Evolutionary conservation across 2,113 vertebrate genomes (phyloP).

Genomic region (Microtus montanus): DNA sequence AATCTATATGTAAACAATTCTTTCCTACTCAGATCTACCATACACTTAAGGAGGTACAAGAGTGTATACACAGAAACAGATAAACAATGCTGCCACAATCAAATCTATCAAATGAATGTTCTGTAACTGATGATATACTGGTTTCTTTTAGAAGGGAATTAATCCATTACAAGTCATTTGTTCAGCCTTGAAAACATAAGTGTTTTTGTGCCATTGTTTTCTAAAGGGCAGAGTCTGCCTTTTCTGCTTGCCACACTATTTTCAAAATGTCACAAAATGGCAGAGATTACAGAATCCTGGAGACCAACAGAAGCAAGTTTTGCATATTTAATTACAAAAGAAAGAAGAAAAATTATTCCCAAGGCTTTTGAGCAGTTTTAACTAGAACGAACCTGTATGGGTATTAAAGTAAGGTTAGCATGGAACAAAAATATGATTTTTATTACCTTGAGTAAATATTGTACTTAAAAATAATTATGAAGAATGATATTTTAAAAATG

Average conservation of each 20-base stretch:
- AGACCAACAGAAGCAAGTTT: slow-evolving; percentile 66
- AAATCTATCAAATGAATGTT: slow-evolving; percentile 24
- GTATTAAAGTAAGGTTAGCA: background rate
- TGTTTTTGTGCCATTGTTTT: slow-evolving; percentile 71
- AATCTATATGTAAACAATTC: background rate
- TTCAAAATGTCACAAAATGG: slow-evolving; percentile 79
- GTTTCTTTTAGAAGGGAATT: slow-evolving; percentile 39
- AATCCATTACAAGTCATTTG: slow-evolving; percentile 57
- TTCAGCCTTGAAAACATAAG: slow-evolving; percentile 56
- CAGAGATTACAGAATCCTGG: slow-evolving; percentile 63
- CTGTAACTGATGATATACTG: slow-evolving; percentile 44
- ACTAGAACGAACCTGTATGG: background rate
- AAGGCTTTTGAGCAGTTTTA: background rate
- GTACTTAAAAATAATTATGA: background rate
- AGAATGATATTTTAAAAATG: background rate
- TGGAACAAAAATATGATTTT: slow-evolving; percentile 25
- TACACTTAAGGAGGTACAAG: background rate
- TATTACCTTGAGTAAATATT: background rate
- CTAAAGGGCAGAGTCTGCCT: slow-evolving; percentile 70
- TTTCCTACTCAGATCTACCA: background rate
- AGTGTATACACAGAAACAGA: background rate
- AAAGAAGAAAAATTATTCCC: background rate
- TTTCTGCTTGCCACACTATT: slow-evolving; percentile 68
- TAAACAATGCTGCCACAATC: background rate
- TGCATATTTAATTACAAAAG: slow-evolving; percentile 74